Evolutionary conservation across 2,797 vertebrate species (phyloP).

Genomic region (Macrochelys suwanniensis): DNA sequence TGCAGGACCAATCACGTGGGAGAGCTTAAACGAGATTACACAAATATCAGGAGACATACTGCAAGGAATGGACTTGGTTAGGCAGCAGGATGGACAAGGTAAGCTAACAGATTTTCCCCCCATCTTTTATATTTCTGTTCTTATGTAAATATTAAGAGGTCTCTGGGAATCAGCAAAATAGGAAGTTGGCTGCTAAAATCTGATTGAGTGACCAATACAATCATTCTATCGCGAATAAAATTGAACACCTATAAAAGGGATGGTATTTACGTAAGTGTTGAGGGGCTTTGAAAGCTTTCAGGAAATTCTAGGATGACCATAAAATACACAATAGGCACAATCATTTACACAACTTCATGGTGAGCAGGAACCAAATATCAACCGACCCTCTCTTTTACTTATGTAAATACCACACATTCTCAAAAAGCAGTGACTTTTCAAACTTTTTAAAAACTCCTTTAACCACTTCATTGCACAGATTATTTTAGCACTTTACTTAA

Average conservation of each 20-base stretch:
- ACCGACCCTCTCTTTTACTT: neutral
- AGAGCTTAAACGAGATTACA: neutral
- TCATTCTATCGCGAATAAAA: neutral
- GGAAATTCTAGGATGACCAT: neutral
- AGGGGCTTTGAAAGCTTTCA: neutral
- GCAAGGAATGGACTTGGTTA: neutral
- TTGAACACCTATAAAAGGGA: neutral
- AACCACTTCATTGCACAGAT: neutral
- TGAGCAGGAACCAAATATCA: conserved; percentile 36
- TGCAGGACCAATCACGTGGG: neutral
- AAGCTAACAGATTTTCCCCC: neutral
- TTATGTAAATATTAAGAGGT: neutral
- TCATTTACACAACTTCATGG: neutral
- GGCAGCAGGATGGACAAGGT: neutral
- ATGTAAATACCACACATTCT: conserved; percentile 17
- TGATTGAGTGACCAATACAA: neutral
- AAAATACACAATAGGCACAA: neutral
- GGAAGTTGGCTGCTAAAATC: neutral
- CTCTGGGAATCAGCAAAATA: neutral
- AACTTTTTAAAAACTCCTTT: conserved; percentile 30
- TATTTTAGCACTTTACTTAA: neutral
- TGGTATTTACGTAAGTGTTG: neutral
- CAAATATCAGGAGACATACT: neutral
- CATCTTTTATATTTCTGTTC: neutral
- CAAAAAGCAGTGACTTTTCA: neutral